These are phyloP conservation scores for Catostomus latipinnis DNA, from an alignment of 2,797 vertebrate genomes.

Conservation along the genomic window DNA sequence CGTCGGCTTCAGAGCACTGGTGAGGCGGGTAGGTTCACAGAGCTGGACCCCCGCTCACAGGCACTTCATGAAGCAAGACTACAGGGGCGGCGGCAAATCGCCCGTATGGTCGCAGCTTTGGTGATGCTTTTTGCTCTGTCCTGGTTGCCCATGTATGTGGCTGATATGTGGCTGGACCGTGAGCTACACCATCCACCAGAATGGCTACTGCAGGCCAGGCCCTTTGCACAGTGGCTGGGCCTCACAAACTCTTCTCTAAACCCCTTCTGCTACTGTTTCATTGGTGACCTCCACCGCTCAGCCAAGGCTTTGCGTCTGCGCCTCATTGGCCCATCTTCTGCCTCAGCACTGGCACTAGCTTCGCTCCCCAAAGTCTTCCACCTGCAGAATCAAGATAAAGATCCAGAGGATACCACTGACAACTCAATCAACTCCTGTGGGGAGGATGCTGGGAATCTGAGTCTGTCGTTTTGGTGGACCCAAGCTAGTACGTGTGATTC, in stretches of 20 bases:
- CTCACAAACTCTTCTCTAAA: conserved; percentile 92
- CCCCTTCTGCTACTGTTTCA: conserved; percentile 91
- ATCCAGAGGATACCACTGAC: not conserved
- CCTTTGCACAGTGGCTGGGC: conserved; percentile 90
- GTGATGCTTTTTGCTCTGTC: conserved; percentile 86
- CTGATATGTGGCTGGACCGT: conserved; percentile 89
- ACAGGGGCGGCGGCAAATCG: conserved; percentile 86
- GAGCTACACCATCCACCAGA: conserved; percentile 74
- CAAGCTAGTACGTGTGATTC: conserved; percentile 17
- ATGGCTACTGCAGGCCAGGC: conserved; percentile 87
- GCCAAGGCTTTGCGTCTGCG: conserved; percentile 85
- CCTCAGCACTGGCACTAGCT: conserved; percentile 39
- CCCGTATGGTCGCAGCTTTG: conserved; percentile 88
- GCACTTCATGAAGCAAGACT: conserved; percentile 84
- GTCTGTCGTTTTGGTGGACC: conserved; percentile 42
- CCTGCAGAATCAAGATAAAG: conserved; percentile 35
- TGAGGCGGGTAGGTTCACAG: conserved; percentile 66
- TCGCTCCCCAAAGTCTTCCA: conserved; percentile 49
- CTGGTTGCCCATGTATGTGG: conserved; percentile 87
- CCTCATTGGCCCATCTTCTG: conserved; percentile 60
- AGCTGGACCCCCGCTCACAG: conserved; percentile 78
- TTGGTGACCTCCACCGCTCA: conserved; percentile 88
- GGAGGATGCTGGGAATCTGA: conserved; percentile 18
- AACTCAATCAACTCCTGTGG: conserved; percentile 4
- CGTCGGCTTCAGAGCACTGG: conserved; percentile 75